phyloP scores from a whole-genome alignment of 2,888 invertebrate species.

The Byasa hedistus region DNA sequence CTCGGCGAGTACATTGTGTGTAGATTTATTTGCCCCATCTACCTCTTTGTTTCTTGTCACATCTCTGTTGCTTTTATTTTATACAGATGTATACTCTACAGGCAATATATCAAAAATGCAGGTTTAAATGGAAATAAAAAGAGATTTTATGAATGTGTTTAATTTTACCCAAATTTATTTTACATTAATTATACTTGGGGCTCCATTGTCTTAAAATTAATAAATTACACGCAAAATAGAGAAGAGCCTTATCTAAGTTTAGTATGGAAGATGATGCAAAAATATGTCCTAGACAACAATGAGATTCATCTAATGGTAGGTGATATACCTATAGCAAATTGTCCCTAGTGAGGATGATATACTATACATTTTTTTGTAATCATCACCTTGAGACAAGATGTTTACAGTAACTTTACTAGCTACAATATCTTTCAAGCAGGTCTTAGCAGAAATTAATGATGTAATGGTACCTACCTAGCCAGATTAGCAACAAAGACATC shows the following conservation, averaged over 20 bases:
- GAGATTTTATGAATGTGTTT: conserved; percentile 15
- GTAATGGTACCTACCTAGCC: too few relatives aligned
- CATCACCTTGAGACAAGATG: too few relatives aligned
- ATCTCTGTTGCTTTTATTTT: conserved; percentile 27
- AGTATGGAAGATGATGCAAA: not conserved
- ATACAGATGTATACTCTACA: conserved; percentile 16
- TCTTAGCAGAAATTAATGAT: too few relatives aligned
- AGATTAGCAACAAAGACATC: too few relatives aligned
- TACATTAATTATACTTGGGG: not conserved
- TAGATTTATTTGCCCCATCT: conserved; percentile 54
- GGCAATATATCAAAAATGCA: conserved; percentile 14
- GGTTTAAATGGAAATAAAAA: conserved; percentile 23
- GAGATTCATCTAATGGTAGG: too few relatives aligned
- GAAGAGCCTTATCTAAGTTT: not conserved
- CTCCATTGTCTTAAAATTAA: not conserved
- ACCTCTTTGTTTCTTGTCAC: conserved; percentile 36
- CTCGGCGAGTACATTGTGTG: conserved; percentile 35
- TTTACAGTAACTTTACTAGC: too few relatives aligned
- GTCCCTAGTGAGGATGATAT: too few relatives aligned
- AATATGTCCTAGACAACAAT: too few relatives aligned
- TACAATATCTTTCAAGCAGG: too few relatives aligned
- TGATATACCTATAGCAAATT: too few relatives aligned
- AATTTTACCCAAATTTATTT: conserved; percentile 14
- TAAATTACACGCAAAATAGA: not conserved
- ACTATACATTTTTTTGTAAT: too few relatives aligned